Percentiles rank a stretch among this genome's conserved stretches.
Evolutionary conservation across 2,888 invertebrate genomes (phyloP).

Genomic region (Mythimna pallens): DNA sequence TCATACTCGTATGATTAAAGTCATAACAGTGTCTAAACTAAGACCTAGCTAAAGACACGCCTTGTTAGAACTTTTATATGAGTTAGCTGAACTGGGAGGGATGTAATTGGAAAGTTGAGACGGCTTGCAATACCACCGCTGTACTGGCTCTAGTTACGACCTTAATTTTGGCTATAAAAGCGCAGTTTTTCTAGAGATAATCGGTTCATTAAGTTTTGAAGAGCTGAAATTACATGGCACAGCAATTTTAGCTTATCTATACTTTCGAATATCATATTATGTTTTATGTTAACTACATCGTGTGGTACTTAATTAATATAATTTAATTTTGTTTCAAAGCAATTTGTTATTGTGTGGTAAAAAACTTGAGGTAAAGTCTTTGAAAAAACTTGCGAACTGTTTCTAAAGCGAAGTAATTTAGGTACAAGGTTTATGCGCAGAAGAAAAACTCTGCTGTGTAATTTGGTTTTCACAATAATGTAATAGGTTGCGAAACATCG

Average conservation of each 20-base stretch:
- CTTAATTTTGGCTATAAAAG: conserved; percentile 81
- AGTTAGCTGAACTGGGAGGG: conserved; percentile 85
- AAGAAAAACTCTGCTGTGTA: conserved; percentile 38
- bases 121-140: conserved; percentile 73
- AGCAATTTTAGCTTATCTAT: conserved; percentile 25
- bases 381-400: conserved; percentile 45
- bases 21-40: conserved; percentile 64
- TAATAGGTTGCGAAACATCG: conserved; percentile 37
- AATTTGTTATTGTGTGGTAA: conserved; percentile 36
- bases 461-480: conserved; percentile 46
- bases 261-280: conserved; percentile 2
- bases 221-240: conserved; percentile 37
- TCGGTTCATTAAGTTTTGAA: conserved; percentile 56
- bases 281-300: conserved; percentile 25
- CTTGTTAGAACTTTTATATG: conserved; percentile 87
- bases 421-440: conserved; percentile 36
- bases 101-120: conserved; percentile 89
- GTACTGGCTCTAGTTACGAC: conserved; percentile 75
- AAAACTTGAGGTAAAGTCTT: conserved; percentile 36
- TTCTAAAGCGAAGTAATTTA: conserved; percentile 49
- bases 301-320: conserved; percentile 24
- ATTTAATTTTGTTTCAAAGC: conserved; percentile 26
- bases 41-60: conserved; percentile 78
- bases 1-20: conserved; percentile 59
- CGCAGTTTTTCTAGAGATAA: conserved; percentile 66